Conservation (phyloP, 2,888 invertebrate species). For the Mantis religiosa region DNA sequence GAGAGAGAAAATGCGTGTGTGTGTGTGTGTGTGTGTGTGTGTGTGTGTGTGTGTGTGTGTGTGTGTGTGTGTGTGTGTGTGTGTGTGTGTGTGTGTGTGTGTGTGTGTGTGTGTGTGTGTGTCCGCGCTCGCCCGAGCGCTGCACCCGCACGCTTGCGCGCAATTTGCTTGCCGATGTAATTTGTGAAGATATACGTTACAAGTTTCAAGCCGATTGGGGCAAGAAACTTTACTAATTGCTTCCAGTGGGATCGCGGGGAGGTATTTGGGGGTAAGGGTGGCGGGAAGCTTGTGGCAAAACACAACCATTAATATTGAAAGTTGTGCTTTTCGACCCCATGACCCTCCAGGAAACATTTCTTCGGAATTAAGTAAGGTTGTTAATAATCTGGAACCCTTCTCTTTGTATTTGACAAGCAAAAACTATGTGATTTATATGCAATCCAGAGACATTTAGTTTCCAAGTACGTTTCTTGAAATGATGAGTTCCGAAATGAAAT, state of each 20-base stretch:
- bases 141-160: not conserved
- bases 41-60: too few relatives aligned
- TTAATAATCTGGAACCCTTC: not conserved
- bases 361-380: not conserved
- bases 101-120: too few relatives aligned
- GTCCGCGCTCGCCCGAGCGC: too few relatives aligned
- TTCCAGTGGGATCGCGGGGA: slow-evolving; percentile 10
- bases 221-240: slow-evolving; percentile 30
- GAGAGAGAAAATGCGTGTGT: too few relatives aligned
- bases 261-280: not conserved
- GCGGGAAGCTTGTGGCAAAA: slow-evolving; percentile 19
- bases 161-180: not conserved
- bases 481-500: not conserved
- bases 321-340: not conserved
- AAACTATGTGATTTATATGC: not conserved
- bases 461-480: not conserved
- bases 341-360: not conserved
- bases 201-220: slow-evolving; percentile 26
- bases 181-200: slow-evolving; percentile 27
- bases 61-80: too few relatives aligned
- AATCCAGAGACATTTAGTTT: not conserved
- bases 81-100: too few relatives aligned
- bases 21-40: too few relatives aligned
- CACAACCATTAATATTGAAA: slow-evolving; percentile 23
- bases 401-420: not conserved